A percentile compares a stretch with the other conserved stretches of the same genome.
Conservation (phyloP, 2,888 invertebrate species). For the Conchocele bisecta region DNA sequence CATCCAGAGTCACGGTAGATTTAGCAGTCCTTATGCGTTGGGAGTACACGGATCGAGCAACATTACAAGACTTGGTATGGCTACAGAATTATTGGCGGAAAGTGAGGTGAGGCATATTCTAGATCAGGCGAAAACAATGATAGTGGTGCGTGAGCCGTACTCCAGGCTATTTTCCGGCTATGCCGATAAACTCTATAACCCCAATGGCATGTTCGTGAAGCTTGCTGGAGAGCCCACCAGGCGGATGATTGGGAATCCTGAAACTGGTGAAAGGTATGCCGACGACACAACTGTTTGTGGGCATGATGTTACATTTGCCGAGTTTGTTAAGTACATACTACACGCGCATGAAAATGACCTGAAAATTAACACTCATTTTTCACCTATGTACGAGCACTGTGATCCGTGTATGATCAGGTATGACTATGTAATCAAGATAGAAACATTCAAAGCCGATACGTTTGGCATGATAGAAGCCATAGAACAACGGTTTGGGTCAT, state of each 20-base stretch:
- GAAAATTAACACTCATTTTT: constrained; percentile 60
- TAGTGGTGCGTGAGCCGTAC: constrained; percentile 70
- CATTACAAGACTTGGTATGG: not conserved
- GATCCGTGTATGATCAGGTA: constrained; percentile 62
- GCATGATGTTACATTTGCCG: constrained; percentile 67
- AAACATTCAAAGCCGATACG: constrained; percentile 62
- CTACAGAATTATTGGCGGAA: not conserved
- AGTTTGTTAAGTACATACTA: constrained; percentile 65
- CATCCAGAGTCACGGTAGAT: constrained; percentile 20
- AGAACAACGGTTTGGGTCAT: constrained; percentile 41
- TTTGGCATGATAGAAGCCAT: constrained; percentile 44
- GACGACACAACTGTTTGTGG: constrained; percentile 51
- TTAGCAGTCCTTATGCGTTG: constrained; percentile 46
- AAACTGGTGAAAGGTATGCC: constrained; percentile 1
- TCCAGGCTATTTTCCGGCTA: constrained; percentile 67
- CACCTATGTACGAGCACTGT: constrained; percentile 61
- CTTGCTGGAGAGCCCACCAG: constrained; percentile 52
- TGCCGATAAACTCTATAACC: constrained; percentile 68
- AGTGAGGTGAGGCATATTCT: constrained; percentile 23
- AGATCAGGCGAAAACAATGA: constrained; percentile 52
- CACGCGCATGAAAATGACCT: constrained; percentile 16
- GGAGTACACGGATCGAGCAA: not conserved
- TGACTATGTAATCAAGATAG: constrained; percentile 64
- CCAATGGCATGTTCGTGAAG: constrained; percentile 66
- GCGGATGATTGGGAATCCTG: constrained; percentile 18